Evolutionary conservation across 2,888 invertebrate genomes (phyloP).

Genomic region (Globia sparganii): DNA sequence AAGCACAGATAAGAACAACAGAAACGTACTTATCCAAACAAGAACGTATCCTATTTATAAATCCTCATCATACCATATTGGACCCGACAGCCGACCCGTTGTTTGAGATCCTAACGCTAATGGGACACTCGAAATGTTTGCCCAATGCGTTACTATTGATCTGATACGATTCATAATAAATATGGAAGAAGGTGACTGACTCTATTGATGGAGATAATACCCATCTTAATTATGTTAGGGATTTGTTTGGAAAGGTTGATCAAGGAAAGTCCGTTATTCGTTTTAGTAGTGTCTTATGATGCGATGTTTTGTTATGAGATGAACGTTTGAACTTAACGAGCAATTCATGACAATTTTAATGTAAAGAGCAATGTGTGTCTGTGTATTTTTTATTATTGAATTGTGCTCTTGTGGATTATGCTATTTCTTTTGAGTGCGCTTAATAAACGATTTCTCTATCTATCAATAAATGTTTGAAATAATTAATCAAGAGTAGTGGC

Average conservation of each 20-base stretch:
- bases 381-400: not conserved
- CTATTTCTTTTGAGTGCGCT: not conserved
- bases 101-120: slow-evolving; percentile 47
- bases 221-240: slow-evolving; percentile 28
- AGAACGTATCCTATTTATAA: slow-evolving; percentile 34
- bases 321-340: not conserved
- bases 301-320: not conserved
- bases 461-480: not conserved
- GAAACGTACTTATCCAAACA: slow-evolving; percentile 18
- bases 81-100: slow-evolving; percentile 40
- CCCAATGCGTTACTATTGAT: slow-evolving; percentile 52
- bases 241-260: not conserved
- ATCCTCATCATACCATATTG: slow-evolving; percentile 49
- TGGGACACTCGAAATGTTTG: slow-evolving; percentile 59
- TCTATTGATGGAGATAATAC: slow-evolving; percentile 24
- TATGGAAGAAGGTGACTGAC: slow-evolving; percentile 33
- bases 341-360: not conserved
- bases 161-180: slow-evolving; percentile 56
- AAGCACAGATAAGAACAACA: slow-evolving; percentile 26
- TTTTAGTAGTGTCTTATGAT: not conserved
- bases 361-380: not conserved
- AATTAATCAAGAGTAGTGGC: not conserved
- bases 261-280: slow-evolving; percentile 4
- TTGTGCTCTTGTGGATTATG: not conserved
- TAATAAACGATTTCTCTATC: not conserved